phyloP scores from a whole-genome alignment of 2,113 vertebrate species.

The Pangasianodon gigas region DNA sequence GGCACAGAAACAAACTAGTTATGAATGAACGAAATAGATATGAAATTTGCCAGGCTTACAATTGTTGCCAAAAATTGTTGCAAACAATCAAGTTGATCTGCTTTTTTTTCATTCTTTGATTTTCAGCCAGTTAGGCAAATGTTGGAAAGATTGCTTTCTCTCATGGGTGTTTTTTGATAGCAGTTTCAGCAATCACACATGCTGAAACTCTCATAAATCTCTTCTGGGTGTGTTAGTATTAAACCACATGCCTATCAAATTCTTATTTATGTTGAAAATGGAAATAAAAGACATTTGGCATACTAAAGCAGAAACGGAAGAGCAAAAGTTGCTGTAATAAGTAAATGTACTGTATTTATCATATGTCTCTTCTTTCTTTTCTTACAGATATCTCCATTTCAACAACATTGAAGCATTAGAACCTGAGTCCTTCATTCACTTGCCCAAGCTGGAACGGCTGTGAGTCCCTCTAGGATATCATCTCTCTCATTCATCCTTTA shows the following conservation, averaged over 20 bases:
- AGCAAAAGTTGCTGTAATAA: not conserved
- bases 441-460: constrained; percentile 96
- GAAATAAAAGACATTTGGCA: not conserved
- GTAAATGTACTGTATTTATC: not conserved
- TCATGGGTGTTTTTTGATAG: not conserved
- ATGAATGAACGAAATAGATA: not conserved
- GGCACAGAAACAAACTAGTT: constrained; percentile 12
- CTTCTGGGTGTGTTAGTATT: constrained; percentile 35
- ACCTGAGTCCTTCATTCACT: constrained; percentile 89
- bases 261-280: not conserved
- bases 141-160: not conserved
- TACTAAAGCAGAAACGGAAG: not conserved
- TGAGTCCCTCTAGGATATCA: constrained; percentile 73
- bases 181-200: constrained; percentile 16
- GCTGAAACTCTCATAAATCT: constrained; percentile 11
- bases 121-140: not conserved
- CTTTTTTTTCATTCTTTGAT: not conserved
- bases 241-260: constrained; percentile 1
- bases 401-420: constrained; percentile 97
- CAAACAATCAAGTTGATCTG: not conserved
- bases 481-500: not conserved
- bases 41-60: not conserved
- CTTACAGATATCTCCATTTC: constrained; percentile 94
- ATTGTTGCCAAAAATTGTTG: constrained; percentile 5
- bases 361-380: constrained; percentile 40